Evolutionary conservation across 1,140 invertebrate genomes (phyloP).

Genomic region (Belonocnema kinseyi): DNA sequence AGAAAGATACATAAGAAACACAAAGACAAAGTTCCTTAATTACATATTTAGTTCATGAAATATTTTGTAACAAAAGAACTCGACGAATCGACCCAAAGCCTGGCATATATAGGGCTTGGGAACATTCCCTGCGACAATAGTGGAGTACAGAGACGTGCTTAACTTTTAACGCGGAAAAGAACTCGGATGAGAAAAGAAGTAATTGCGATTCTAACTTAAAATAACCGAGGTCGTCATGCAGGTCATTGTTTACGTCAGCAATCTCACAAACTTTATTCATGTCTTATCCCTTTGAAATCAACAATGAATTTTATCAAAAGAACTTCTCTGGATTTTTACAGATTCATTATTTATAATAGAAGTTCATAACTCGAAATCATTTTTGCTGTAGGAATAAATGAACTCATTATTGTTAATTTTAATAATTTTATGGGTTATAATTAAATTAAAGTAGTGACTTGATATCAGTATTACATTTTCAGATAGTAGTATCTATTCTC

Average conservation of each 20-base stretch:
- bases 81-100: neutral
- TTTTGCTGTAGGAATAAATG: too few species aligned
- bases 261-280: slow-evolving; percentile 47
- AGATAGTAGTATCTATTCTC: too few species aligned
- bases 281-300: neutral
- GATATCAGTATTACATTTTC: too few species aligned
- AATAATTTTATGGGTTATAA: too few species aligned
- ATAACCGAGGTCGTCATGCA: slow-evolving; percentile 55
- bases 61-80: neutral
- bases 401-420: too few species aligned
- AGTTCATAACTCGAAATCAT: neutral
- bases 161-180: slow-evolving; percentile 37
- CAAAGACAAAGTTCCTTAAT: too few species aligned
- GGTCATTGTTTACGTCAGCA: slow-evolving; percentile 65
- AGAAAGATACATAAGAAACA: too few species aligned
- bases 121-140: neutral
- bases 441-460: too few species aligned
- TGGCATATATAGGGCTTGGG: neutral
- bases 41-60: neutral
- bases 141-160: slow-evolving; percentile 22
- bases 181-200: slow-evolving; percentile 37
- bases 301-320: neutral
- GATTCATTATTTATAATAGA: neutral
- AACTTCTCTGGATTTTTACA: neutral
- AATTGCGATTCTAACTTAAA: slow-evolving; percentile 56